A percentile compares a stretch with the other conserved stretches of the same genome.
Evolutionary conservation across 2,888 invertebrate species (phyloP).

Genomic region (Macropis europaea): DNA sequence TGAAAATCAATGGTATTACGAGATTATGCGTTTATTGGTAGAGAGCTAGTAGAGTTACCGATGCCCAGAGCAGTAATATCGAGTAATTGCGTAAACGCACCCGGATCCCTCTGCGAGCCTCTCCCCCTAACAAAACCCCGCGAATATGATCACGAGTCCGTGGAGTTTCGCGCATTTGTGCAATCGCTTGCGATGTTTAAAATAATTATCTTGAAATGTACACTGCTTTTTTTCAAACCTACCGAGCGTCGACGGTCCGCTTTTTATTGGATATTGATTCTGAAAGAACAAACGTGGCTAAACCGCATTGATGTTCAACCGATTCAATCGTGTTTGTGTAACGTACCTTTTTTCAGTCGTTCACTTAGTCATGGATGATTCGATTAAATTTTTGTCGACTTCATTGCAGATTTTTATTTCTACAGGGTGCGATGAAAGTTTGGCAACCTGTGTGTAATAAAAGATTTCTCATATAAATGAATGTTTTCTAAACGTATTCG

Average conservation of each 20-base stretch:
- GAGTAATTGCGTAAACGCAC: conserved; percentile 71
- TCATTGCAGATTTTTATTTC: too few species aligned
- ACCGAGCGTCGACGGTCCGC: background rate
- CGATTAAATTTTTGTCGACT: too few species aligned
- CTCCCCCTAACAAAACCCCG: conserved; percentile 42
- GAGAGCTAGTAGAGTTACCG: conserved; percentile 64
- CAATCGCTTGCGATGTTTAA: conserved; percentile 30
- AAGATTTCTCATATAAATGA: too few species aligned
- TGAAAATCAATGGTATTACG: conserved; percentile 72
- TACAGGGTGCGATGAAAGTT: too few species aligned
- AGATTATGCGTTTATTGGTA: conserved; percentile 71
- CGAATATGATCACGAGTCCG: conserved; percentile 42
- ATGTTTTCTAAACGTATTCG: too few species aligned
- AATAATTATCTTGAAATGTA: conserved; percentile 45
- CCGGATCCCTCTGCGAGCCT: conserved; percentile 56
- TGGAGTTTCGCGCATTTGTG: conserved; percentile 39
- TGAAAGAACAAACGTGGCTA: background rate
- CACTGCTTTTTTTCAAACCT: background rate
- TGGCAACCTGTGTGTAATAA: too few species aligned
- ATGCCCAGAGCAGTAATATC: conserved; percentile 70
- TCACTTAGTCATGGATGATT: too few species aligned
- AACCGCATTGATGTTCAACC: background rate
- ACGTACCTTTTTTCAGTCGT: too few species aligned
- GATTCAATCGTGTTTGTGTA: background rate
- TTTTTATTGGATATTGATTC: background rate